A percentile compares a stretch with the other conserved stretches of the same genome.
Evolutionary conservation across 2,113 vertebrate genomes (phyloP).

Genomic region (Xerus inauris): DNA sequence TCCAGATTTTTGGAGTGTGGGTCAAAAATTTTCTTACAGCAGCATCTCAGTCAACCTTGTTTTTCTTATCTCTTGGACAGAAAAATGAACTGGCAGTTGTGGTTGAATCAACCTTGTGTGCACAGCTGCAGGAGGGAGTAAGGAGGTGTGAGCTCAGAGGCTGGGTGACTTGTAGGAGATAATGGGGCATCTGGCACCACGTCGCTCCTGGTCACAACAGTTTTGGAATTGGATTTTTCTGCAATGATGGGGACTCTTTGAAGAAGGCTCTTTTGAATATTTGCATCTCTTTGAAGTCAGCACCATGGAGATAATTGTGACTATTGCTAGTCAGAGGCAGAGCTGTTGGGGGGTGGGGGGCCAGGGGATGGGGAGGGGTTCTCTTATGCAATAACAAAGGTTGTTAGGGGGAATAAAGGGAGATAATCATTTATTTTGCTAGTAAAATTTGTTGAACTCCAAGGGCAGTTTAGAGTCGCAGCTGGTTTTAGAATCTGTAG

Average conservation of each 20-base stretch:
- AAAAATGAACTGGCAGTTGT: background rate
- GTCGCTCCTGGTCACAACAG: background rate
- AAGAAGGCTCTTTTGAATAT: constrained; percentile 47
- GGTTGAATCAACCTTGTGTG: constrained; percentile 32
- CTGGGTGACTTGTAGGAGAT: background rate
- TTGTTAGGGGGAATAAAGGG: background rate
- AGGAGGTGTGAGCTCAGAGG: background rate
- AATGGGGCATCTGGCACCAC: background rate
- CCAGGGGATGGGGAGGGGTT: no score
- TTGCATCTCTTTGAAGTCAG: constrained; percentile 62
- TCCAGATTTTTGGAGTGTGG: background rate
- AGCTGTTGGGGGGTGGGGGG: background rate
- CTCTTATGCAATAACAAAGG: constrained; percentile 50
- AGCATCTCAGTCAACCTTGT: background rate
- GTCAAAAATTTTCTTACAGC: background rate
- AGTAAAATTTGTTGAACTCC: constrained; percentile 37
- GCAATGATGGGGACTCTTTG: background rate
- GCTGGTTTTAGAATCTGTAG: background rate
- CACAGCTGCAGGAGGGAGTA: constrained; percentile 32
- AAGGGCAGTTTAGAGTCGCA: background rate
- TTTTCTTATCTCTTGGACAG: constrained; percentile 50
- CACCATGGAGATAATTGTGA: constrained; percentile 33
- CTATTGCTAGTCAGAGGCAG: background rate
- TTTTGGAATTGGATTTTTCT: constrained; percentile 52
- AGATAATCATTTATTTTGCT: constrained; percentile 46